Base-by-base conservation (phyloP, 2,113 vertebrate genomes). In the Picathartes gymnocephalus region DNA sequence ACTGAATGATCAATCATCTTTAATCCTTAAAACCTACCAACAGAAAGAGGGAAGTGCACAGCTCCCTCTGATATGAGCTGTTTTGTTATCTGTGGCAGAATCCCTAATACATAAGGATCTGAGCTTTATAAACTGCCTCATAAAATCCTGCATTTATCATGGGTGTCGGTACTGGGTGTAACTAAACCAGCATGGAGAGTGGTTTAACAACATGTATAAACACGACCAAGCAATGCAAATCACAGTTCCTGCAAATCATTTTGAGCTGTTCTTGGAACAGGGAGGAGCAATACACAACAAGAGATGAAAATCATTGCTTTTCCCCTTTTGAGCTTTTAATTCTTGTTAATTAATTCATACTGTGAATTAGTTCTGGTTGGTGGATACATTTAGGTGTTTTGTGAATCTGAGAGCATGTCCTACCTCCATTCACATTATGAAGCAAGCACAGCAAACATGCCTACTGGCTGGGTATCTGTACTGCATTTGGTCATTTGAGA, bases 221-320 rank as follows among this genome's bases (percentile, higher is more conserved):
- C 94, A 96, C 4, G 94, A 86, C 42, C 44, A 56, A 81, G 92
- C 50, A 69, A 96, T 92, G 90, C 90, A 95, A 95, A 96, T 88
- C 88, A 73, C 71, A 86, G 76, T 70, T 95, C 81, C 86, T 81
- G 77, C 73, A 92, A 76, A 31, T 72, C 44, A 37, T 78, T 92
- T 81, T 64, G 86, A 74, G 48, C 44, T 89, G 64, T 72, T 86
- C 88, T 71, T 74, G 81, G 69, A 86, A 86, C n/a, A 87, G 48
- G 64, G 58, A 93, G 86, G 60, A 92, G 69, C 7, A 1, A 45
- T 74, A 60, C 16, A 78, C 39, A 92, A 74, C 45, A 60, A 89
- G 71, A 77, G 21, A 19, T 60, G 80, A 88, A 94, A 93, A 81
- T 92, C 81, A 56, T 60, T 0, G 0, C 27, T 51, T 93, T 94